A percentile compares a stretch with the other conserved stretches of the same genome.
Conservation (phyloP, 2,888 invertebrate species). For the Pasiphila rectangulata region DNA sequence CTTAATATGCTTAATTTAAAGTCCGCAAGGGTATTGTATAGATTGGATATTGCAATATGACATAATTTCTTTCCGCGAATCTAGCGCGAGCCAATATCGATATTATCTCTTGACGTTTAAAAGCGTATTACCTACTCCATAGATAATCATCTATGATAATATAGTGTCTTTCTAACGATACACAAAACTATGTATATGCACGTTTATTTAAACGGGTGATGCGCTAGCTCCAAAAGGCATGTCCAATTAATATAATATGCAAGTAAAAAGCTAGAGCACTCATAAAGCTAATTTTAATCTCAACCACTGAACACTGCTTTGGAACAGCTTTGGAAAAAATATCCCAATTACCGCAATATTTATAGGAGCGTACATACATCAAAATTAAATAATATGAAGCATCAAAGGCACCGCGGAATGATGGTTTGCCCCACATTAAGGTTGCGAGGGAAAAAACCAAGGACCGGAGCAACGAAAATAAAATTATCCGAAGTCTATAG, state of each 20-base stretch:
- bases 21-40: too few relatives aligned
- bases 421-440: constrained; percentile 63
- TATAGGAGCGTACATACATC: constrained; percentile 54
- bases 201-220: too few relatives aligned
- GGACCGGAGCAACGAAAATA: constrained; percentile 9
- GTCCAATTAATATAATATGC: neutral
- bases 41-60: too few relatives aligned
- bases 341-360: constrained; percentile 34
- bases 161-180: too few relatives aligned
- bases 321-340: constrained; percentile 25
- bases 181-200: too few relatives aligned
- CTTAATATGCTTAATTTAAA: too few relatives aligned
- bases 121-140: too few relatives aligned
- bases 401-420: constrained; percentile 76
- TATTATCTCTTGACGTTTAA: too few relatives aligned
- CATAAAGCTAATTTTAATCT: constrained; percentile 14
- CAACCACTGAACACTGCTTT: constrained; percentile 11
- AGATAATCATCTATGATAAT: too few relatives aligned
- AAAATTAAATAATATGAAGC: constrained; percentile 69
- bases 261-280: neutral
- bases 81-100: too few relatives aligned
- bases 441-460: constrained; percentile 6
- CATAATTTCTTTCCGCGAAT: too few relatives aligned
- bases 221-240: neutral
- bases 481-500: neutral